Base-by-base conservation (phyloP, 2,888 invertebrate genomes). In the Drosophila glabriapex region DNA sequence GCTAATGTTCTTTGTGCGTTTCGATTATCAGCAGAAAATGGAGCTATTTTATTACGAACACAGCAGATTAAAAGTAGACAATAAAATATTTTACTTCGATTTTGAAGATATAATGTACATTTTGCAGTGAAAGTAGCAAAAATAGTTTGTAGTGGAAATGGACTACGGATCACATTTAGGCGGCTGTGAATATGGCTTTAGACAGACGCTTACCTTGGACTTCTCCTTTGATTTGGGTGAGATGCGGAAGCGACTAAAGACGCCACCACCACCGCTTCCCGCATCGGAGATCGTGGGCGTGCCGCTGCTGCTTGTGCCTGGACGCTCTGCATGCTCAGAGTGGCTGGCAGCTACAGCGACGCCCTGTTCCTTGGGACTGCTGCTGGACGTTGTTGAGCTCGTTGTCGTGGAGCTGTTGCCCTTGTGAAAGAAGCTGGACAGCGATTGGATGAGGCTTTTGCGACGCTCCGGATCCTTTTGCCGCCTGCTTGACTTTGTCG, bases 371-470 rank as follows among this genome's bases (percentile, higher is more conserved):
- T 87, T 90, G 39, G 79, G 33, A 72, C 73, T 80, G 50, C 61
- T 76, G 52, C 72, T 54, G 12, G 72, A 55, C 4, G 85, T 61
- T 29, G 71, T 95, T 28, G 83, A 33, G 39, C 72, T 50, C 14
- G 71, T 95, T 29, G 85, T 52, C 16, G 81, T 74, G 39, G 68
- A 80, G 84, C 14, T 79, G 63, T 55, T 78, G 50, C 96, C 96
- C 92, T 96, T 96, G 86, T 96, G 95, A 92, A 98, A 96, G 92
- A 97, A 96, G 92, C 96, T 97, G 25, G 97, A 96, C 75, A 98
- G 96, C 61, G 97, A 96, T 93, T 97, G 97, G 89, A 97, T 97
- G 62, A 97, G 96, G 93, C 97, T 97, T 89, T 96, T 97, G 73
- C 97, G 95, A 76, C 97, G 94, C 87, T 97, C 96, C 0, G 95